Base-by-base conservation (phyloP, 1,140 invertebrate species). In the Scaptomyza hsui region DNA sequence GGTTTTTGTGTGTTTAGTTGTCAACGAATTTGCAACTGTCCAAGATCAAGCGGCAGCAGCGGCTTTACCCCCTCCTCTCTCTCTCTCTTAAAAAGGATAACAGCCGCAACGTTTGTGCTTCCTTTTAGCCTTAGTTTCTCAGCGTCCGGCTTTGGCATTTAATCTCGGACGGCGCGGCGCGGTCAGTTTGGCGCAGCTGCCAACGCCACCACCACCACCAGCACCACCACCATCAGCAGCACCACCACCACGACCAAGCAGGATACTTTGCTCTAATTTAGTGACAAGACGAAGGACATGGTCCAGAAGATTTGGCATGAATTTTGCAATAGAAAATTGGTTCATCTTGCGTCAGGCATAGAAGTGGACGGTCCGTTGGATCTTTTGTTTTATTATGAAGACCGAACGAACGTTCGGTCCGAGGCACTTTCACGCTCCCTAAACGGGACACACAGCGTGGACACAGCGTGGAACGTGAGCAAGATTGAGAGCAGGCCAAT, bases 401-500 rank as follows among this genome's bases (percentile, higher is more conserved):
- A 29, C 44, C 53, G 19, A 35, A 18, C 49, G 37, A 7, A n/a
- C 16, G n/a, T n/a, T 3, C 52, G 37, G 19, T 10, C 51, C 9
- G 52, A 21, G 32, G 9, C 19, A 37, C 32, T 37, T 37, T 37
- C 32, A 37, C 32, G 32, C 32, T 37, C n/a, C 32, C 12, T 37
- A 18, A 18, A 19, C 41, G 15, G 16, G 16, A 42, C 41, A 24
- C 24, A 24, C 24, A 74, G 32, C 15, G 18, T 9, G 7, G 44
- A 29, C 48, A 45, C 71, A 75, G 81, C 75, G 74, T 77, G 71
- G 67, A 75, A 76, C 70, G 60, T 73, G 68, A 42, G 49, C 16
- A 49, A 80, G 81, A 80, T 76, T 68, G 76, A 74, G 68, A 70
- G 69, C 68, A 67, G 79, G 59, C 81, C 70, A 86, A 86, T 86